phyloP scores from a whole-genome alignment of 1,140 invertebrate species.

The Vanessa atalanta region DNA sequence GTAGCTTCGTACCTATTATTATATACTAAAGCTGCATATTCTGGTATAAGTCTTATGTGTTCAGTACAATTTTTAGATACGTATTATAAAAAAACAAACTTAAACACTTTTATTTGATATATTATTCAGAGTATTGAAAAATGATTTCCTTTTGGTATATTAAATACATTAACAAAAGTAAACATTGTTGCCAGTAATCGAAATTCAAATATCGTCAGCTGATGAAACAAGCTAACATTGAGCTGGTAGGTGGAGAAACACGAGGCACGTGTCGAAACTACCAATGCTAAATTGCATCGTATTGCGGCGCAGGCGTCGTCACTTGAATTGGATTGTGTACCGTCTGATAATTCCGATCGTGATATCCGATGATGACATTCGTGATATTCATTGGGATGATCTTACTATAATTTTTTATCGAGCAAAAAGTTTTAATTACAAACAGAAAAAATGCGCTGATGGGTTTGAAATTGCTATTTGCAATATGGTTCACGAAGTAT shows the following conservation, averaged over 20 bases:
- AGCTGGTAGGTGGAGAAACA: constrained; percentile 46
- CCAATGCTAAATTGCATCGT: constrained; percentile 66
- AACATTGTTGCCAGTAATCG: constrained; percentile 1
- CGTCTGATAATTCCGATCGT: constrained; percentile 67
- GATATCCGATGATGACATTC: constrained; percentile 66
- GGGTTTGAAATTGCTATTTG: too few relatives aligned
- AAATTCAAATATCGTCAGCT: constrained; percentile 16
- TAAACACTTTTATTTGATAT: too few relatives aligned
- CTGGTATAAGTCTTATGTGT: too few relatives aligned
- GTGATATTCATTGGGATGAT: constrained; percentile 46
- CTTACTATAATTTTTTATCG: background rate
- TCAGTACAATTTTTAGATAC: too few relatives aligned
- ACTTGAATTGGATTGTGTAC: constrained; percentile 72
- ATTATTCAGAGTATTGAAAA: too few relatives aligned
- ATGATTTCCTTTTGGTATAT: too few relatives aligned
- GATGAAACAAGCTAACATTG: constrained; percentile 19
- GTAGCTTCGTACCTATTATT: too few relatives aligned
- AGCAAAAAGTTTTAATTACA: background rate
- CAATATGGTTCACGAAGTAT: too few relatives aligned
- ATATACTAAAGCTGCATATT: too few relatives aligned
- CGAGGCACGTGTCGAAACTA: constrained; percentile 58
- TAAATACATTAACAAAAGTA: background rate
- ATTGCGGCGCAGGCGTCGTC: constrained; percentile 52
- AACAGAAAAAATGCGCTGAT: background rate
- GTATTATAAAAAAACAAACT: too few relatives aligned